These are phyloP conservation scores for Ditula angustiorana DNA, from an alignment of 2,888 invertebrate species.

Conservation along the genomic window DNA sequence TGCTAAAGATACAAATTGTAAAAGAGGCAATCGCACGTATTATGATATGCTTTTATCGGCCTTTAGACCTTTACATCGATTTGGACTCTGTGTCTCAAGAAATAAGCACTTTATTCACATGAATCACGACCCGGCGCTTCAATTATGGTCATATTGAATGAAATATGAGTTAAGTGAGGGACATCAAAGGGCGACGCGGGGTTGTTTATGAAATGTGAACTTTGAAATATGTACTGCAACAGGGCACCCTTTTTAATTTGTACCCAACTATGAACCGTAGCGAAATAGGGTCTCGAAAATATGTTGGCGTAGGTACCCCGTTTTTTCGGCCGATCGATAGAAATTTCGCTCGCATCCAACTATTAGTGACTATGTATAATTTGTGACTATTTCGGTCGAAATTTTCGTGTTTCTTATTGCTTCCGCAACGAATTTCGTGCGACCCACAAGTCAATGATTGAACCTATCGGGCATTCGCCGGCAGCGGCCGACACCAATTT, in stretches of 20 bases:
- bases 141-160: conserved; percentile 85
- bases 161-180: conserved; percentile 85
- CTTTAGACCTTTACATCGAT: conserved; percentile 57
- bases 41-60: conserved; percentile 65
- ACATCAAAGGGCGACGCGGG: conserved; percentile 82
- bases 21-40: conserved; percentile 83
- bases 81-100: conserved; percentile 62
- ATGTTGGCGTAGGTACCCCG: conserved; percentile 50
- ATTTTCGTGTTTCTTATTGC: conserved; percentile 84
- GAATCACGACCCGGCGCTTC: conserved; percentile 67
- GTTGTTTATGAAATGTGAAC: conserved; percentile 81
- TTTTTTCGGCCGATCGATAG: conserved; percentile 57
- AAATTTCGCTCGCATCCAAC: conserved; percentile 59
- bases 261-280: conserved; percentile 77
- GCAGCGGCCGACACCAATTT: conserved; percentile 84
- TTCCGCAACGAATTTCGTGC: conserved; percentile 85
- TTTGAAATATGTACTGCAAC: conserved; percentile 79
- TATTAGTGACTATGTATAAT: conserved; percentile 61
- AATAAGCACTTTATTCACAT: conserved; percentile 72
- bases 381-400: conserved; percentile 70
- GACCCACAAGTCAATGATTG: conserved; percentile 83
- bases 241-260: conserved; percentile 83
- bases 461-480: conserved; percentile 82
- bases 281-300: conserved; percentile 70
- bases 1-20: conserved; percentile 84